Percentiles rank a stretch among this genome's conserved stretches.
Evolutionary conservation across 2,113 vertebrate genomes (phyloP).

Genomic region (Lophura nycthemera): DNA sequence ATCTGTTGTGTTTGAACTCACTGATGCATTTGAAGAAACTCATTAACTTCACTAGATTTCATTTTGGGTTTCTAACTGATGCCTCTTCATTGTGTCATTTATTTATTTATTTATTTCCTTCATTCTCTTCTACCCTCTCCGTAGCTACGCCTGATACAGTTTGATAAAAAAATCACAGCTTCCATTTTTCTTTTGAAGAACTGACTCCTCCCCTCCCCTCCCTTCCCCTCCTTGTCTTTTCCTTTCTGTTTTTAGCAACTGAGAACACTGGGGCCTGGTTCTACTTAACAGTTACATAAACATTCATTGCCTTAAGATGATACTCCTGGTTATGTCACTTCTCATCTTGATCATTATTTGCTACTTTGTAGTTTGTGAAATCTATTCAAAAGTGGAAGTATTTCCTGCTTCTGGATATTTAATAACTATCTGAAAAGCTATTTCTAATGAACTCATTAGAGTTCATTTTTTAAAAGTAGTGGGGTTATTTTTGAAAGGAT

Average conservation of each 20-base stretch:
- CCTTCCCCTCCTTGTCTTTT: too few relatives aligned
- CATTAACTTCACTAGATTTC: background rate
- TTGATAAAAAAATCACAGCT: background rate
- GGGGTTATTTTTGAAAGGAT: background rate
- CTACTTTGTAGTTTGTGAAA: background rate
- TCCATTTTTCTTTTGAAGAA: background rate
- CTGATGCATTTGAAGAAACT: background rate
- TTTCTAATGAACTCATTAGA: background rate
- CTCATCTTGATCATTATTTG: background rate
- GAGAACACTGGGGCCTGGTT: background rate
- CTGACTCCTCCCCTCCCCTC: background rate
- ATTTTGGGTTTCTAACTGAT: background rate
- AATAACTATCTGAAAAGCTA: background rate
- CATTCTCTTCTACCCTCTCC: background rate
- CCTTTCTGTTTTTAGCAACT: background rate
- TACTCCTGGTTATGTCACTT: background rate
- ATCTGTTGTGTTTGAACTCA: too few relatives aligned
- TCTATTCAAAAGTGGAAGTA: background rate
- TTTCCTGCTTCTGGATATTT: background rate
- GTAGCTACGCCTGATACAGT: fast-evolving
- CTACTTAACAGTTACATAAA: background rate
- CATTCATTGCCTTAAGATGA: background rate
- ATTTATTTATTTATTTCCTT: background rate
- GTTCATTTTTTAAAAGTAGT: background rate
- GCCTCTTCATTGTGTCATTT: fast-evolving